Percentiles rank a stretch among this genome's conserved stretches.
phyloP scores from a whole-genome alignment of 2,797 vertebrate species.

The Cercopithecus diana region DNA sequence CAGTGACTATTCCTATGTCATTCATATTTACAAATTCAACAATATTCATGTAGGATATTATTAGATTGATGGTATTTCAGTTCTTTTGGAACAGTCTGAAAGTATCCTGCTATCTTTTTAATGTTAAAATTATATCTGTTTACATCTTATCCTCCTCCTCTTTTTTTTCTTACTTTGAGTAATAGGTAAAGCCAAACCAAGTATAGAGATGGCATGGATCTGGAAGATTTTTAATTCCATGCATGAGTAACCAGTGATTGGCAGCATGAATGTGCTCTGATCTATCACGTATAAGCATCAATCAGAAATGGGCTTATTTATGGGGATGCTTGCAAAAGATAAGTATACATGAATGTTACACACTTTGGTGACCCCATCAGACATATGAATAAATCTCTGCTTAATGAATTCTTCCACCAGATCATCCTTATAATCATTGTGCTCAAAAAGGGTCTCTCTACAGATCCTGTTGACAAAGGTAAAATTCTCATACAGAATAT shows the following conservation, averaged over 20 bases:
- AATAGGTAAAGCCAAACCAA: constrained; percentile 4
- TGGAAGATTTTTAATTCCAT: constrained; percentile 65
- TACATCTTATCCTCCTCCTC: background rate
- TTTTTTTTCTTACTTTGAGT: constrained; percentile 43
- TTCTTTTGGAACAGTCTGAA: constrained; percentile 4
- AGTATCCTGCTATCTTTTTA: constrained; percentile 23
- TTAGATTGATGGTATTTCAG: background rate
- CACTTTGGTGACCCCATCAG: background rate
- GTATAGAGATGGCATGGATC: constrained; percentile 5
- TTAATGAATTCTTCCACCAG: background rate
- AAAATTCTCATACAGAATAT: background rate
- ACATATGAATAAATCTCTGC: constrained; percentile 19
- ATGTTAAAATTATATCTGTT: background rate
- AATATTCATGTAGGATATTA: background rate
- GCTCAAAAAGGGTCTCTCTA: background rate
- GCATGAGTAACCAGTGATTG: constrained; percentile 46
- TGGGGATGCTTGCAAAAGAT: background rate
- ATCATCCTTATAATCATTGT: background rate
- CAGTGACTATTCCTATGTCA: background rate
- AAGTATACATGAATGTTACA: background rate
- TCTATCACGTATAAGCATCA: constrained; percentile 8
- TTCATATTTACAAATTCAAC: constrained; percentile 29
- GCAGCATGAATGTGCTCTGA: background rate
- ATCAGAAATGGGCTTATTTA: constrained; percentile 19
- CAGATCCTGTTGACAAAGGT: background rate